Percentiles rank a stretch among this genome's conserved stretches.
Evolutionary conservation across 2,113 vertebrate species (phyloP).

Genomic region (Xenopus laevis): DNA sequence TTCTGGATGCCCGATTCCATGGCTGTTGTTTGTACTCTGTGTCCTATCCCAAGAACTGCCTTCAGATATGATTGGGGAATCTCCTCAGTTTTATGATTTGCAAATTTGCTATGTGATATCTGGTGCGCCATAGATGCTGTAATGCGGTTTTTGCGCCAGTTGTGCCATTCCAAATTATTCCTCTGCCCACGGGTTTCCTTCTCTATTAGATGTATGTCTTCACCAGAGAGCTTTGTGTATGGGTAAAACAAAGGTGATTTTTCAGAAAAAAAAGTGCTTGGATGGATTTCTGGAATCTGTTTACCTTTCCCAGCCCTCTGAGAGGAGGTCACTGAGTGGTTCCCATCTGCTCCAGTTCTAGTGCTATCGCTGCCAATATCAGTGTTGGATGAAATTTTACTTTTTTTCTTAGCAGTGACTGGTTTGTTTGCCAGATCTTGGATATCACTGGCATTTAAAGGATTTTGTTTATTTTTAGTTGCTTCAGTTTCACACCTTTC

Average conservation of each 20-base stretch:
- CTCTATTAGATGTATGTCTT: constrained; percentile 61
- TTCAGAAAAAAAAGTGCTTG: no score
- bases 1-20: constrained; percentile 74
- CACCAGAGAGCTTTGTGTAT: neutral
- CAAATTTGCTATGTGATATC: constrained; percentile 66
- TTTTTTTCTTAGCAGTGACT: neutral
- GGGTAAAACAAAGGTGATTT: neutral
- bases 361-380: neutral
- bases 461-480: neutral
- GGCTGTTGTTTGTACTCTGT: constrained; percentile 58
- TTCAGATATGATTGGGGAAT: constrained; percentile 70
- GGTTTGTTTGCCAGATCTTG: neutral
- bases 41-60: constrained; percentile 52
- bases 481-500: neutral
- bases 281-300: neutral
- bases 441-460: neutral
- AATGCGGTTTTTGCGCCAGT: constrained; percentile 72
- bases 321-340: neutral
- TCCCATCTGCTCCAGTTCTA: neutral
- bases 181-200: constrained; percentile 69
- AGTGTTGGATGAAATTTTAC: neutral
- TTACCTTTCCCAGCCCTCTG: neutral
- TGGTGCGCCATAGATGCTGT: constrained; percentile 69
- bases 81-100: constrained; percentile 51
- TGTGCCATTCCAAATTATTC: constrained; percentile 67